Conservation (phyloP, 2,113 vertebrate species). For the Oncorhynchus tshawytscha region DNA sequence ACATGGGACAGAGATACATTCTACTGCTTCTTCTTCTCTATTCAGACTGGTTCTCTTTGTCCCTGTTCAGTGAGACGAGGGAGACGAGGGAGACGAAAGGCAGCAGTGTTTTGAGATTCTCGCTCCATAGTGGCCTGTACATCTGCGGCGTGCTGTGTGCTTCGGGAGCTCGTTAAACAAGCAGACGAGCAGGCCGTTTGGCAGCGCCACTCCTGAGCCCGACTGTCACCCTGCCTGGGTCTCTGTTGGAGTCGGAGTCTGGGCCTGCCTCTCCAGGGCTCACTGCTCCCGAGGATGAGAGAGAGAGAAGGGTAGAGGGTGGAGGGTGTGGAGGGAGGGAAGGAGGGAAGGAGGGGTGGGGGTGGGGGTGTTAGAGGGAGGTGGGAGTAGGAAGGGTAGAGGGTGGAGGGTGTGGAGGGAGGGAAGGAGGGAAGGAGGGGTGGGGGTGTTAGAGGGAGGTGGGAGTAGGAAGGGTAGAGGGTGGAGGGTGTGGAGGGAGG, state of each 20-base stretch:
- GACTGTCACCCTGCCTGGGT: constrained; percentile 24
- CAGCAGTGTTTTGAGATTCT: too few relatives aligned
- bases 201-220: constrained; percentile 33
- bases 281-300: background rate
- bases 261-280: background rate
- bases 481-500: too few relatives aligned
- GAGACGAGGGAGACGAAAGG: background rate
- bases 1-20: too few relatives aligned
- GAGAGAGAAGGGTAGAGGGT: background rate
- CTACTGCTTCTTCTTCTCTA: too few relatives aligned
- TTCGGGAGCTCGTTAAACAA: constrained; percentile 55
- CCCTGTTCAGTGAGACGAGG: background rate
- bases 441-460: too few relatives aligned
- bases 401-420: background rate
- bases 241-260: background rate
- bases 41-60: background rate
- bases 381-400: background rate
- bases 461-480: too few relatives aligned
- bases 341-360: background rate
- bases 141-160: constrained; percentile 8
- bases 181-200: background rate
- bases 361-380: background rate
- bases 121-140: too few relatives aligned
- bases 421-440: background rate
- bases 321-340: background rate